Percentiles rank a stretch among this genome's conserved stretches.
phyloP scores from a whole-genome alignment of 2,113 vertebrate genomes.

The Paradisaea rubra region DNA sequence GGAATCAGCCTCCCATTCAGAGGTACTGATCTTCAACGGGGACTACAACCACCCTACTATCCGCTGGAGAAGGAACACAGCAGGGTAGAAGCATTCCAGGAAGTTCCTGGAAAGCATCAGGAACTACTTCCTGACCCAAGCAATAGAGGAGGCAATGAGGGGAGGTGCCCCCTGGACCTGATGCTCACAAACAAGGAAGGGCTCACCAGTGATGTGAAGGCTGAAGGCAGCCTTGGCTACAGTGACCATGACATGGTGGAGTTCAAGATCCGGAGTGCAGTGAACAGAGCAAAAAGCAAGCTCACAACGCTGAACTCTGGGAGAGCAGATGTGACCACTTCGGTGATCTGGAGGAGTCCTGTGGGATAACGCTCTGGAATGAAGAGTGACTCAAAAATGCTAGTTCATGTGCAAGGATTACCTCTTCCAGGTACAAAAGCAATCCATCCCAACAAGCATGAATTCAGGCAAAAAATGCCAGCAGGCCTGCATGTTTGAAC shows the following conservation, averaged over 20 bases:
- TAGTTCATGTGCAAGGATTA: neutral
- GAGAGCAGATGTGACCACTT: neutral
- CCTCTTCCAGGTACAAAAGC: neutral
- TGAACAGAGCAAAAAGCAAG: neutral
- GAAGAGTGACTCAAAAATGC: neutral
- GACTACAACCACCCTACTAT: neutral
- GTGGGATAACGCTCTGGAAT: fast-evolving
- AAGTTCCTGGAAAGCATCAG: neutral
- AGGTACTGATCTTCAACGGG: neutral
- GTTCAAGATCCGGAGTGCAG: neutral
- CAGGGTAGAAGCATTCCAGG: neutral
- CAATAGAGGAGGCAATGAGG: neutral
- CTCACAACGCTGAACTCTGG: neutral
- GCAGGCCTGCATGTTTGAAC: neutral
- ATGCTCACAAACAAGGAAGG: neutral
- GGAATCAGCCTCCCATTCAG: neutral
- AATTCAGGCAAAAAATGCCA: neutral
- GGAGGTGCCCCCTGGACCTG: neutral
- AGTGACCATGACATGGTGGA: neutral
- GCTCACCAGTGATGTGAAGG: neutral
- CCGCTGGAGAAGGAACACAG: neutral
- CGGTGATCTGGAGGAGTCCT: neutral
- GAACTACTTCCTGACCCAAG: neutral
- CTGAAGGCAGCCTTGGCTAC: neutral
- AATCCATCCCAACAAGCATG: neutral